Percentiles rank a stretch among this genome's conserved stretches.
Evolutionary conservation across 2,797 vertebrate genomes (phyloP).

Genomic region (Eremophila alpestris): DNA sequence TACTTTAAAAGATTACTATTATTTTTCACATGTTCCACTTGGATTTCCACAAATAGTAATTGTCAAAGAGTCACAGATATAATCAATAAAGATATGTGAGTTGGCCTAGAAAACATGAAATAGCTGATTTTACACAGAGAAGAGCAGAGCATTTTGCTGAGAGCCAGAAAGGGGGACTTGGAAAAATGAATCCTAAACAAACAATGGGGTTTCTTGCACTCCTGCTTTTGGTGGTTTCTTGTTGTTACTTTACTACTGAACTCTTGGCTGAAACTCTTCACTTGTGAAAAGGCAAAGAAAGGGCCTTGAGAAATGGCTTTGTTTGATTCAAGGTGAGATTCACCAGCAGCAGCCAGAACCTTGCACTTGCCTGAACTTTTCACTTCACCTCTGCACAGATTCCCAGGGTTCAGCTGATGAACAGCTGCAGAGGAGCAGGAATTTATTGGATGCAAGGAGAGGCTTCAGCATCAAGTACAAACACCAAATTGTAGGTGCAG

Average conservation of each 20-base stretch:
- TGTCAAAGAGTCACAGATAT: neutral
- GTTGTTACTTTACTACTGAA: neutral
- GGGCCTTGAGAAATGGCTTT: neutral
- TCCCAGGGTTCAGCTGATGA: neutral
- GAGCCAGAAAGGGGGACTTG: neutral
- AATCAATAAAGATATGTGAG: neutral
- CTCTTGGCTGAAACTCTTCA: neutral
- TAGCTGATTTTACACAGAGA: neutral
- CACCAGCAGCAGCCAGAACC: neutral
- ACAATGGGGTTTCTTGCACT: accelerated
- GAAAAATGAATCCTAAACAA: neutral
- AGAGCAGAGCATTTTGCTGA: neutral
- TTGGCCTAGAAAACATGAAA: neutral
- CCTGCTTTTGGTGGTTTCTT: neutral
- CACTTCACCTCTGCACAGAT: neutral
- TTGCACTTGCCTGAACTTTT: neutral
- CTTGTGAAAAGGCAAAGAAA: neutral
- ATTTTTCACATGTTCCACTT: neutral
- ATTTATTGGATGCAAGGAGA: neutral
- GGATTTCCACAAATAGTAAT: neutral
- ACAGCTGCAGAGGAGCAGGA: neutral
- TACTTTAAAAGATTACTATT: neutral
- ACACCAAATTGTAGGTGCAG: neutral
- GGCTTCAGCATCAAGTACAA: neutral
- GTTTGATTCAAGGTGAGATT: neutral